Percentiles rank a stretch among this genome's conserved stretches.
Conservation (phyloP, 2,113 vertebrate genomes). For the Siphamia tubifer region DNA sequence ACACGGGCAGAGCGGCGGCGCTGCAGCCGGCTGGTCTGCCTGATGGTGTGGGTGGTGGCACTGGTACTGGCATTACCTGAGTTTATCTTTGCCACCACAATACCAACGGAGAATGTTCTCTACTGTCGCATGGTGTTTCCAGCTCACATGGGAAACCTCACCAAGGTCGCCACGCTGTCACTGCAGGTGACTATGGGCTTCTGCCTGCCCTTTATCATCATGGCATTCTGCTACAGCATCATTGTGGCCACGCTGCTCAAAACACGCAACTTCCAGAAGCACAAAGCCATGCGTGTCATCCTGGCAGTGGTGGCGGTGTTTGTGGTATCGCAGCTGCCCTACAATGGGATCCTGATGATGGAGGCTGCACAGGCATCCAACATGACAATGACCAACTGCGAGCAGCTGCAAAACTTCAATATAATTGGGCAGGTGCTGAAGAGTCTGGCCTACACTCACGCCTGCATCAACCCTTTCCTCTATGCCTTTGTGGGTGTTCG, state of each 20-base stretch:
- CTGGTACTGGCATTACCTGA: conserved; percentile 82
- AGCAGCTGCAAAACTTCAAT: conserved; percentile 56
- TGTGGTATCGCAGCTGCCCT: conserved; percentile 85
- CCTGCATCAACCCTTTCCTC: conserved; percentile 89
- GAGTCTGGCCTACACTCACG: conserved; percentile 85
- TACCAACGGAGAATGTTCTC: accelerated
- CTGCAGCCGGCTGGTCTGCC: conserved; percentile 78
- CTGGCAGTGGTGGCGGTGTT: conserved; percentile 81
- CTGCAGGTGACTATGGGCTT: conserved; percentile 86
- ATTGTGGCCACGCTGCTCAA: conserved; percentile 83
- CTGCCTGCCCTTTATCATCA: conserved; percentile 84
- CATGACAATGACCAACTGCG: conserved; percentile 64
- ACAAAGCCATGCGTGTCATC: conserved; percentile 87
- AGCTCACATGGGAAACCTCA: not conserved
- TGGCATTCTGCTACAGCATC: conserved; percentile 83
- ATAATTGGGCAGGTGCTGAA: conserved; percentile 81
- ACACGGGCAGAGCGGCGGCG: conserved; percentile 71
- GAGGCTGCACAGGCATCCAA: conserved; percentile 71
- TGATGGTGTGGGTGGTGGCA: conserved; percentile 76
- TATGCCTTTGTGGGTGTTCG: conserved; percentile 86
- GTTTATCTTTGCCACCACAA: conserved; percentile 75
- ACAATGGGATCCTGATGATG: conserved; percentile 82
- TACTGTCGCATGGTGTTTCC: conserved; percentile 82
- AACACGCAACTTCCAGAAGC: conserved; percentile 85
- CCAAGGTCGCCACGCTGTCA: conserved; percentile 75